Evolutionary conservation across 2,113 vertebrate species (phyloP), one percentile per base, ranked within the genome.

Genomic region (Anolis carolinensis): DNA sequence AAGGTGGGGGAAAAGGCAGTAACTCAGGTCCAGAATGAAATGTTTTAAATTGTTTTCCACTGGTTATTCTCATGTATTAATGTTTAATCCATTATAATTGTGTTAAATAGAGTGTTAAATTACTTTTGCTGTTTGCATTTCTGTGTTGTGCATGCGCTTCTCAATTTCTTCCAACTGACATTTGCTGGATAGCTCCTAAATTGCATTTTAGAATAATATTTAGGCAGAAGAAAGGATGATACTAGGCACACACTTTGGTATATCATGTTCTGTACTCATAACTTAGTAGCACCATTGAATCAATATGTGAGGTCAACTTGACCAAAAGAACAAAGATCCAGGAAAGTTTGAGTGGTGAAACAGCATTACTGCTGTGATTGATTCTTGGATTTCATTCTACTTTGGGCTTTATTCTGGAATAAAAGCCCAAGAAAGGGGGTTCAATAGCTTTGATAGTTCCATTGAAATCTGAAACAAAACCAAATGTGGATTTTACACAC

Each of bases 141-240:
- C 77, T 87, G 3, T 76, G 73, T 70, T 44, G 4, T 62, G 32
- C 67, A 2, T 6, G 0, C 59, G 16, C 21, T 84, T 86, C 72
- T 59, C 63, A 73, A 16, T 70, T 75, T 65, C 1, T 0, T 85
- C 32, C 59, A 32, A 48, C 1, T 88, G 71, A 83, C 20, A 65
- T 25, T 30, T 55, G 21, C 23, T 65, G 63, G 25, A 23, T 72
- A 10, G 52, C 48, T 52, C 52, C 9, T 73, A 73, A 9, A 30
- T 73, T 67, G 85, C 68, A 32, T 21, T 78, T 83, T 88, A 81
- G 36, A 78, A 83, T 20, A 77, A 34, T 81, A 89, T 79, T 84
- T 79, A 0, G 0, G 21, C 14, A 21, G 32, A 63, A 25, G 34
- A 84, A 6, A 84, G 77, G 62, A 21, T 7, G 71, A 63, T 39